Percentiles rank a stretch among this genome's conserved stretches.
These are phyloP conservation scores for Listronotus bonariensis DNA, from an alignment of 1,140 invertebrate species.

Conservation along the genomic window DNA sequence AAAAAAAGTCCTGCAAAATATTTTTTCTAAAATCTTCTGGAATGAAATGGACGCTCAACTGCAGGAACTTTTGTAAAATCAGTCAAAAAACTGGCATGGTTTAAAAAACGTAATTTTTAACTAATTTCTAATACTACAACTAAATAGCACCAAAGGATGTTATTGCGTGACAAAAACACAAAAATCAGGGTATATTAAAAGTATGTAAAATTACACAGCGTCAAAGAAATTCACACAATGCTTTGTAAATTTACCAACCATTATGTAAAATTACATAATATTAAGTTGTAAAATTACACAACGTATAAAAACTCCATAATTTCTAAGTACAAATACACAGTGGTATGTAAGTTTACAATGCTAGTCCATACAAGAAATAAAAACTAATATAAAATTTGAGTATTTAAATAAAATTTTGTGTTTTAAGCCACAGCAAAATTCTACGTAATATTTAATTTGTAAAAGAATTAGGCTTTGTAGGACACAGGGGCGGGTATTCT, in stretches of 20 bases:
- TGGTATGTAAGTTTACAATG: too few species aligned
- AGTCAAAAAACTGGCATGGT: conserved; percentile 4
- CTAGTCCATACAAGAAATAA: too few species aligned
- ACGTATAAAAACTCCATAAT: too few species aligned
- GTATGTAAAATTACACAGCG: too few species aligned
- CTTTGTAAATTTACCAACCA: too few species aligned
- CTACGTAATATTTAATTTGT: neutral
- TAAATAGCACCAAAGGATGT: conserved; percentile 9
- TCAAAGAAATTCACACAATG: too few species aligned
- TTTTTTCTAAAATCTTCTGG: neutral
- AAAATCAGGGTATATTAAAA: too few species aligned
- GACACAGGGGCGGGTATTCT: conserved; percentile 61
- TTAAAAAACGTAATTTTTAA: neutral
- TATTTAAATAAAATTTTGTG: neutral
- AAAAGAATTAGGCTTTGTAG: conserved; percentile 23
- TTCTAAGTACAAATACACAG: too few species aligned
- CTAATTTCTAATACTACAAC: conserved; percentile 1
- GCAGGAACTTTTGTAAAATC: conserved; percentile 1
- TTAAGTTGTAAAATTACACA: too few species aligned
- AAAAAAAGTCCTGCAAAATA: too few species aligned
- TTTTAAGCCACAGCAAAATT: neutral
- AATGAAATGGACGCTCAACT: neutral
- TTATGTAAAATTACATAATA: too few species aligned
- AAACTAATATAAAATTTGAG: neutral
- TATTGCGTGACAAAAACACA: neutral